These are phyloP conservation scores for Ephestia elutella DNA, from an alignment of 1,140 invertebrate species.

Conservation along the genomic window DNA sequence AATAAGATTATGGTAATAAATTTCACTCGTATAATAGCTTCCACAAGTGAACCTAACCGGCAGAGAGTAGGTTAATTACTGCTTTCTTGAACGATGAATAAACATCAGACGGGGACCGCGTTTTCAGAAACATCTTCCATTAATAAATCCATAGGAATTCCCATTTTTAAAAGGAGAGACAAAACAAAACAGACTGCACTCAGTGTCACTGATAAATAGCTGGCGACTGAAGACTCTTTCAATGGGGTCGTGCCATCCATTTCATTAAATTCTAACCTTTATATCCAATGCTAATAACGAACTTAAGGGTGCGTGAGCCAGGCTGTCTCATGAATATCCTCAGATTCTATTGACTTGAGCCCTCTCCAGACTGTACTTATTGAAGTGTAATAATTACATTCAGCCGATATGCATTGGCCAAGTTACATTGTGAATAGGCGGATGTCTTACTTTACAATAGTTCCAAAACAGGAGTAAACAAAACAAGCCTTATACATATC, in stretches of 20 bases:
- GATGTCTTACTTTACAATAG: too few species aligned
- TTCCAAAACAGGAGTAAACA: too few species aligned
- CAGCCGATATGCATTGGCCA: neutral
- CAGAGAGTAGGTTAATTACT: constrained; percentile 2
- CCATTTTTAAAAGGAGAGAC: constrained; percentile 20
- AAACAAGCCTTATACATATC: neutral
- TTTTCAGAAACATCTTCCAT: constrained; percentile 16
- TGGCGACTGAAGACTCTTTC: constrained; percentile 12
- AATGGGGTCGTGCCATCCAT: neutral
- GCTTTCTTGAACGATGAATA: constrained; percentile 15
- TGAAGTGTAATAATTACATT: neutral
- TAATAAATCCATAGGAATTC: constrained; percentile 22
- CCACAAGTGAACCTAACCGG: neutral
- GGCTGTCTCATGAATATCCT: neutral
- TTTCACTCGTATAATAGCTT: neutral
- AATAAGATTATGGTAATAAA: constrained; percentile 2
- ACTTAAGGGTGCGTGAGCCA: neutral
- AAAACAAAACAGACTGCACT: constrained; percentile 18
- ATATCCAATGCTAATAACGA: neutral
- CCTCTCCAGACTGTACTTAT: neutral
- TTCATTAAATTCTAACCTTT: neutral
- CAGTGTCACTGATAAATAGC: constrained; percentile 28
- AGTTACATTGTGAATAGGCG: too few species aligned
- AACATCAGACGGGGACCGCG: constrained; percentile 11
- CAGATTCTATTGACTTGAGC: neutral